Evolutionary conservation across 2,888 invertebrate species (phyloP), one percentile per base, ranked within the genome.

Genomic region (Cerastoderma edule): DNA sequence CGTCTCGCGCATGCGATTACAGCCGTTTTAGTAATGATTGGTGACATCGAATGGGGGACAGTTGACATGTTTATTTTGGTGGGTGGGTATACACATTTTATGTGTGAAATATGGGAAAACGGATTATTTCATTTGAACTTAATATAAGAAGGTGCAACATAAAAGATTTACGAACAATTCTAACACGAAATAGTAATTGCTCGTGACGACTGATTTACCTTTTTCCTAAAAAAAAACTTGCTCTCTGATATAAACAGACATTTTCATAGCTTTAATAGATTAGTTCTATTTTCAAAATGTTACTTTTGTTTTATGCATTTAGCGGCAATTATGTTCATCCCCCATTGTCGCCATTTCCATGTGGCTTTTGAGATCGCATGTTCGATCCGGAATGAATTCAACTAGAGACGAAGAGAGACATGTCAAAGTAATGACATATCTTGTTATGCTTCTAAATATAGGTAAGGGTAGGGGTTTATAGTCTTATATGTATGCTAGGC

Each of bases 31-130:
- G 39, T 39, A 39, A 60, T 27, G 6, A 1, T 4, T n/a, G 30
- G 13, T 56, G 56, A 56, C 50, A 50, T 19, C 50, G 50, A n/a
- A 50, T 27, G 19, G 50, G 28, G 53, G n/a, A 19, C 24, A 19
- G 10, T 60, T 60, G 60, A 39, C 60, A 60, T 22, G 24, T 60
- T 60, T 35, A 56, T 56, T 30, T 60, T 33, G n/a, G n/a, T n/a
- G n/a, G n/a, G n/a, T n/a, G n/a, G n/a, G n/a, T n/a, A n/a, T n/a
- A n/a, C n/a, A n/a, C n/a, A n/a, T n/a, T n/a, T n/a, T n/a, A n/a
- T n/a, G n/a, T n/a, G n/a, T n/a, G n/a, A n/a, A n/a, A n/a, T n/a
- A n/a, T 60, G 22, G 24, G 27, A 39, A 60, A 22, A 13, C 39
- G 35, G 60, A 35, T 24, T 60, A 10, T 22, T 24, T 39, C 22